phyloP scores from a whole-genome alignment of 2,113 vertebrate species.

The Bujurquina vittata region DNA sequence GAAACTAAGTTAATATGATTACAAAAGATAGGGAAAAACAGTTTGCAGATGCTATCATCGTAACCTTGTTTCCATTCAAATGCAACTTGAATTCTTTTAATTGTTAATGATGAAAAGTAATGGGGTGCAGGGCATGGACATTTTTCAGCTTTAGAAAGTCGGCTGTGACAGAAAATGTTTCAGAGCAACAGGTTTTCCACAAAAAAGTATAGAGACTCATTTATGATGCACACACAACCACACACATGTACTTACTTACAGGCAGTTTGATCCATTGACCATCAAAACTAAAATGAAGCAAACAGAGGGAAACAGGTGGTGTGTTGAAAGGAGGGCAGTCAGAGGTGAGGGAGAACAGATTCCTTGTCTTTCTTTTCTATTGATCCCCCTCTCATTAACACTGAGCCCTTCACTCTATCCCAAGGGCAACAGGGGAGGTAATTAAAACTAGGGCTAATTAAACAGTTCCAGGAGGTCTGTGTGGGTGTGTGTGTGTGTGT shows the following conservation, averaged over 20 bases:
- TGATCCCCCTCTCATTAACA: slow-evolving; percentile 76
- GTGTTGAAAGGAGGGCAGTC: slow-evolving; percentile 20
- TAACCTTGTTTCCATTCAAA: not conserved
- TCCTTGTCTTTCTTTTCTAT: slow-evolving; percentile 63
- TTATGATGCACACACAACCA: slow-evolving; percentile 3
- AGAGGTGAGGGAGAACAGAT: slow-evolving; percentile 49
- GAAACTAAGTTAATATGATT: not conserved
- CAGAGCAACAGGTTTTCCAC: not conserved
- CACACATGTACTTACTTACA: not conserved
- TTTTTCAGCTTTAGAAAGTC: not conserved
- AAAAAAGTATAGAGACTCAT: not conserved
- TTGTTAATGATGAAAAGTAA: not conserved
- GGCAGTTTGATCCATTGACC: slow-evolving; percentile 29
- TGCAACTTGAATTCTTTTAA: not conserved
- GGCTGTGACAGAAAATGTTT: not conserved
- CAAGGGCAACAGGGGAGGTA: slow-evolving; percentile 63
- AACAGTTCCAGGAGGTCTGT: slow-evolving; percentile 54
- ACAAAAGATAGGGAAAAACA: not conserved
- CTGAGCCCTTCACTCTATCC: slow-evolving; percentile 64
- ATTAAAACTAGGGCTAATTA: slow-evolving; percentile 78
- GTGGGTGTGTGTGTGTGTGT: not conserved
- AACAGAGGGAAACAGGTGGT: slow-evolving; percentile 44
- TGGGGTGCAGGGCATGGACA: not conserved
- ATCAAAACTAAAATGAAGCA: slow-evolving; percentile 13
- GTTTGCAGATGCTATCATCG: not conserved